Base-by-base conservation (phyloP, 1,140 invertebrate genomes). In the Drosophila varians region DNA sequence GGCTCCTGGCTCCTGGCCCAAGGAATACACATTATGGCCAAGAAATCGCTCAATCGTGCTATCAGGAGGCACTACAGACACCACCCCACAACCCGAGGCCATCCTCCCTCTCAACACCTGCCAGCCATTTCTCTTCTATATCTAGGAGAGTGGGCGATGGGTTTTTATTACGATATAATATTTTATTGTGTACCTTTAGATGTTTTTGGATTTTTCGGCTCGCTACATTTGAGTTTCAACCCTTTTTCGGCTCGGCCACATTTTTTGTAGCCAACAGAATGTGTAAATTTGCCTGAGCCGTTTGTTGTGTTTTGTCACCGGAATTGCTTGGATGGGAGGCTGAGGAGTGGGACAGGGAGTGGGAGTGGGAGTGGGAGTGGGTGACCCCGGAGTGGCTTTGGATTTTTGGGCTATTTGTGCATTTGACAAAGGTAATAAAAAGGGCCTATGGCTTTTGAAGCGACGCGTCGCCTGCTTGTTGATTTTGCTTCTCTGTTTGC, bases 391-490 rank as follows among this genome's bases (percentile, higher is more conserved):
- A 48, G 70, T 66, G 54, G 48, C 43, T 83, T 62, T 66, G 79
- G 70, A 78, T 84, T 84, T 31, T 72, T 83, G 40, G 74, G 79
- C 82, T 84, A 86, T 84, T 86, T 84, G 82, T 84, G 80, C 73
- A 82, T 84, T 87, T 84, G 80, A 86, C 80, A 84, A 84, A 84
- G 80, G 76, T 84, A 84, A 84, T 84, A 87, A 84, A 84, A 87
- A 68, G 73, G 72, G 64, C 76, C 53, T 80, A 87, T 80, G 82
- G 76, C 76, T 82, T 82, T 84, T 70, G 78, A 70, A 69, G 64
- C 43, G 18, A 31, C 68, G 56, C 53, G 18, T 40, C 68, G 56
- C 53, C 48, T 75, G 64, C 55, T 78, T 84, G 78, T 86, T 83
- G 79, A 86, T 79, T 66, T 66, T 53, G 60, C 66, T 72, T 56